These are phyloP conservation scores for Crocodylus rhombifer DNA, from an alignment of 2,797 vertebrate genomes.

Conservation along the genomic window DNA sequence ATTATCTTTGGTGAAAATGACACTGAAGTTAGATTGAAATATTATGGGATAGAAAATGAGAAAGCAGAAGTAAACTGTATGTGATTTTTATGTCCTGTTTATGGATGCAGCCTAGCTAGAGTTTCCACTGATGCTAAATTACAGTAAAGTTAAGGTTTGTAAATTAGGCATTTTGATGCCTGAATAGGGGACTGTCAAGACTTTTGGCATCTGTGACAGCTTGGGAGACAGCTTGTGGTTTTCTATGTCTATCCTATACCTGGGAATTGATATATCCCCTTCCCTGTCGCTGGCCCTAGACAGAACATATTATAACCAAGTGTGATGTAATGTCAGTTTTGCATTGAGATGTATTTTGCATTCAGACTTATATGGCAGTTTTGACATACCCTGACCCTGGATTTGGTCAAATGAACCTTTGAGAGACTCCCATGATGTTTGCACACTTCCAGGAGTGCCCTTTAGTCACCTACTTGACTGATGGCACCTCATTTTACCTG, in stretches of 20 bases:
- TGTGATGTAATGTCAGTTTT: no score
- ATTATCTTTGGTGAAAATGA: background rate
- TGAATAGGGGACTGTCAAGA: background rate
- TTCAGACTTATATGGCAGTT: no score
- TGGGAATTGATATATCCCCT: background rate
- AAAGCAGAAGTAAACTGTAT: background rate
- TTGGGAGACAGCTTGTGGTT: background rate
- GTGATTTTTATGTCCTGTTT: background rate
- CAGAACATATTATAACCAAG: no score
- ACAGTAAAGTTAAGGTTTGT: background rate
- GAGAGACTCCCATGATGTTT: no score
- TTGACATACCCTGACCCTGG: no score
- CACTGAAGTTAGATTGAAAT: background rate
- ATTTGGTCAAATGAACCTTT: no score
- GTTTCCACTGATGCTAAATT: background rate
- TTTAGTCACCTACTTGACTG: no score
- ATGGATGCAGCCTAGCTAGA: background rate
- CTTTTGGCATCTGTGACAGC: background rate
- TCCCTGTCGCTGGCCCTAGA: background rate
- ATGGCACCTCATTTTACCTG: no score
- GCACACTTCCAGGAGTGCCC: no score
- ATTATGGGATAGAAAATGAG: background rate
- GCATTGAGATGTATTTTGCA: no score
- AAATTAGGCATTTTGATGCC: background rate
- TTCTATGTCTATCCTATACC: background rate